Conservation (phyloP, 2,113 vertebrate genomes). For the Reinhardtius hippoglossoides region DNA sequence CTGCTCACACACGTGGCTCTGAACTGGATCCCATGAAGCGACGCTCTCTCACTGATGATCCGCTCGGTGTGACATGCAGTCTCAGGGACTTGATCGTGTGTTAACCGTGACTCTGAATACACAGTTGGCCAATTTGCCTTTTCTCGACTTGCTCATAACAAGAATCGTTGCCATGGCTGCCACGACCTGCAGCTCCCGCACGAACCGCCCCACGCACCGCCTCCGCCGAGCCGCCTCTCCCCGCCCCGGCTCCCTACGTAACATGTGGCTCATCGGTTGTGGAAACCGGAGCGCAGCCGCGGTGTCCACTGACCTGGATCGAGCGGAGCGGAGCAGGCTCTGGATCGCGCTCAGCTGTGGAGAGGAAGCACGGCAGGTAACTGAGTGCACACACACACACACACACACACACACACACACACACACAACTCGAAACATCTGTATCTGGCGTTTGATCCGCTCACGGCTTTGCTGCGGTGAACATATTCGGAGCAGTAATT, state of each 20-base stretch:
- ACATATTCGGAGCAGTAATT: no score
- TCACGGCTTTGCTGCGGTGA: no score
- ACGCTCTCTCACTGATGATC: no score
- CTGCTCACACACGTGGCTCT: no score
- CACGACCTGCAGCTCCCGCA: neutral
- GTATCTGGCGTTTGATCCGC: no score
- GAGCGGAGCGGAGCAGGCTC: neutral
- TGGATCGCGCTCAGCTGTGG: neutral
- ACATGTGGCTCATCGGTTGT: neutral
- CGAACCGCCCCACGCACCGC: neutral
- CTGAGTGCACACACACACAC: neutral
- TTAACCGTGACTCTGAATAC: no score
- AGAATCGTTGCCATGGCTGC: neutral
- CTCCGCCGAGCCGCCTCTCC: neutral
- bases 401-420: neutral
- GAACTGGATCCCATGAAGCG: no score
- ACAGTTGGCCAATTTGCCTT: no score
- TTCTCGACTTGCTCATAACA: neutral
- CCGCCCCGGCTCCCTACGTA: neutral
- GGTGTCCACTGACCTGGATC: neutral
- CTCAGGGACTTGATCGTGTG: no score
- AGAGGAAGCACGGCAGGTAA: neutral
- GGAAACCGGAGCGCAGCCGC: neutral
- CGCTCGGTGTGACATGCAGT: no score
- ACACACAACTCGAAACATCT: no score